Base-by-base conservation (phyloP, 1,140 invertebrate species). In the Oppia nitens region DNA sequence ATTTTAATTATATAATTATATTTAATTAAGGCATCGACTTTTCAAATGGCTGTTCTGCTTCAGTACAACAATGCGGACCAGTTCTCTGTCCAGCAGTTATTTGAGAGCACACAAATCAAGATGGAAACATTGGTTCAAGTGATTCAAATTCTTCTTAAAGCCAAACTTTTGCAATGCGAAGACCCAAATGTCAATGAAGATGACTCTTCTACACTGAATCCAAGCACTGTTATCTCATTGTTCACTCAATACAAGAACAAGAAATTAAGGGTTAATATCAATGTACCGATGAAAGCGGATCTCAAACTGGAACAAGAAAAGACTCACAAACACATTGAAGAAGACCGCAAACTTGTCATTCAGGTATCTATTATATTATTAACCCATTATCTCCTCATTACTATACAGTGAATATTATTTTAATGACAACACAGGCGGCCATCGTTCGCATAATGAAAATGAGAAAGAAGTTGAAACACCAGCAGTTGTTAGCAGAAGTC, bases 361-460 rank as follows among this genome's bases (percentile, higher is more conserved):
- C 92, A 67, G 59, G 65, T 66, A 55, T 48, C 23, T 40, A 26
- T 21, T 4, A 6, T 9, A 29, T 47, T 28, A 12, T 40, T 60
- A n/a, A 52, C 28, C 21, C 57, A 45, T 40, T 45, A 28, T 2
- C n/a, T 45, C 26, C 20, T 50, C 20, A 50, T 47, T 51, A n/a
- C 29, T 40, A 53, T 11, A 28, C 51, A 48, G 21, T 53, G 17
- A 40, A 45, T 51, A 20, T 55, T 49, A n/a, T 50, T n/a, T 32
- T 26, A 51, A 48, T 40, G 21, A 40, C 3, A 20, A 59, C 40
- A 26, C 52, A 98, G 78, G 95, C 95, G 27, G 91, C 93, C 40
- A 98, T 99, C 71, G 93, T 98, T 17, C 81, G 95, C 66, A 98
- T 98, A 66, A 98, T 99, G 95, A 99, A 99, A 77, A 98, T 95